Evolutionary conservation across 2,113 vertebrate genomes (phyloP).

Genomic region (Procavia capensis): DNA sequence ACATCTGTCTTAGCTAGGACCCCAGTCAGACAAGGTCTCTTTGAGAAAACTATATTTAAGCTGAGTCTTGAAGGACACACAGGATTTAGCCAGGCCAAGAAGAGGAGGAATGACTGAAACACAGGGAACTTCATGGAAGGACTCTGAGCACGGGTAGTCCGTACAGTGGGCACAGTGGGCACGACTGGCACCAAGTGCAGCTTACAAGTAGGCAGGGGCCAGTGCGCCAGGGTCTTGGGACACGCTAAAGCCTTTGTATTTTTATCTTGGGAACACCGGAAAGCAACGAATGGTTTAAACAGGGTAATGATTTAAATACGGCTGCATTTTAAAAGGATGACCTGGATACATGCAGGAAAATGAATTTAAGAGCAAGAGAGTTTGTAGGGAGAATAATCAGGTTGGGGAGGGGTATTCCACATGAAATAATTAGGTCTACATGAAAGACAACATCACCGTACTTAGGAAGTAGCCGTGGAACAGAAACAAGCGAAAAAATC

Average conservation of each 20-base stretch:
- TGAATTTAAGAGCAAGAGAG: not conserved
- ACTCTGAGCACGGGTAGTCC: not conserved
- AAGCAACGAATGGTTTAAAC: not conserved
- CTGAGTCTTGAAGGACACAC: not conserved
- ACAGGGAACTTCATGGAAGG: not conserved
- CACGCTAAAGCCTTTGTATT: not conserved
- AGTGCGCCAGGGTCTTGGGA: not conserved
- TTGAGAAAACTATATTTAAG: not conserved
- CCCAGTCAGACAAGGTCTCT: not conserved
- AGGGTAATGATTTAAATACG: not conserved
- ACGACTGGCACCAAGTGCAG: not conserved
- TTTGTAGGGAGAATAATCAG: not conserved
- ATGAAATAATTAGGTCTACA: not conserved
- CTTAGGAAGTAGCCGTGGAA: not conserved
- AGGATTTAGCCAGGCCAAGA: not conserved
- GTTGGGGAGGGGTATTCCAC: not conserved
- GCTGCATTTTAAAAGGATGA: slow-evolving; percentile 22
- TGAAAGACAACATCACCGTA: not conserved
- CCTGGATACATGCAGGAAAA: not conserved
- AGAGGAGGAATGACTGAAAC: not conserved
- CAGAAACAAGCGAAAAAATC: not conserved
- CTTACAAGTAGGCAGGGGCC: not conserved
- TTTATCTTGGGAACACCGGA: not conserved
- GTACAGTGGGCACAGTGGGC: too few relatives aligned
- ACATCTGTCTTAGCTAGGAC: not conserved